Evolutionary conservation across 1,140 invertebrate species (phyloP), one percentile per base, ranked within the genome.

Genomic region (Triops cancriformis): DNA sequence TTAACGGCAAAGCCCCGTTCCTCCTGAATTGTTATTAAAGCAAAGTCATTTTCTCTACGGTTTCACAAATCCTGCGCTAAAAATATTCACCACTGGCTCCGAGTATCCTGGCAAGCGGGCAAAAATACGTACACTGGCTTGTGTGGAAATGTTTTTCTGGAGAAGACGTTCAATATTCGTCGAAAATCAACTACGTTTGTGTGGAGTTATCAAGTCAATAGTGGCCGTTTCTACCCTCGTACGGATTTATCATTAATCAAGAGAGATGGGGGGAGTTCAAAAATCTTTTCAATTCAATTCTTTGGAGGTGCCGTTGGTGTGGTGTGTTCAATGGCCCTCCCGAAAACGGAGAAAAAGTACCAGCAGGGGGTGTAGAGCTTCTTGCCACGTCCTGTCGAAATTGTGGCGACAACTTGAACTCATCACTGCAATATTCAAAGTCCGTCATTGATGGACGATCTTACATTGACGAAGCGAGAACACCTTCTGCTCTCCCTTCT

Each of bases 371-470:
- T 64, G 18, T 23, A 64, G 31, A 64, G n/a, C 51, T 64, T 64
- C 51, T 64, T 18, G 14, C 51, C 14, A n/a, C 14, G 3, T 23
- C 51, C 51, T 64, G 51, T 64, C 14, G n/a, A 64, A 64, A 64
- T 64, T 64, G 51, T 23, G 51, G 51, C 51, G 51, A 64, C 51
- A 64, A 64, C 51, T 64, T 64, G n/a, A 64, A 64, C 18, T 64
- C 51, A 64, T 64, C 51, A 64, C 51, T 23, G 51, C 51, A 64
- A 64, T 64, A 64, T 64, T 64, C 51, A 64, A 64, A 64, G 51
- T 64, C 51, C 51, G 51, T 18, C 51, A 23, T 64, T 64, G 51
- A 64, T 64, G 23, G 51, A 64, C 23, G 51, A 23, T 64, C 51
- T 23, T 64, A 64, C 51, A 64, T 64, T 64, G 51, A 64, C 51